These are phyloP conservation scores for Drosophila santomea DNA, from an alignment of 1,140 invertebrate species.

Conservation along the genomic window DNA sequence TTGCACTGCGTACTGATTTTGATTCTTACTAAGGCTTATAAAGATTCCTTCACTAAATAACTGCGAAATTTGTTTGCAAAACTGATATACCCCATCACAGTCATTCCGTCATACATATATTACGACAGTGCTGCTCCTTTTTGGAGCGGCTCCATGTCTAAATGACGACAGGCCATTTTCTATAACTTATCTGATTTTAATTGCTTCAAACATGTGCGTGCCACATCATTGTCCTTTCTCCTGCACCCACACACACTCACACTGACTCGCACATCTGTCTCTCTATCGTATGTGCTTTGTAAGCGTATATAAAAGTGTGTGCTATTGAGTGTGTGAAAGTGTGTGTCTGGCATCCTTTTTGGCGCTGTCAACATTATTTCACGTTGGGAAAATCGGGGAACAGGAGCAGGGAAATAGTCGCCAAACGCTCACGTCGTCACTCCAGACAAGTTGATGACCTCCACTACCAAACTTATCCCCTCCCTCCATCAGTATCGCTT, in stretches of 20 bases:
- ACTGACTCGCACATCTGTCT: conserved; percentile 3
- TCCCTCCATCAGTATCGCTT: not conserved
- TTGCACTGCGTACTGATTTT: not conserved
- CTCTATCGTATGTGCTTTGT: not conserved
- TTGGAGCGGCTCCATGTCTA: conserved; percentile 59
- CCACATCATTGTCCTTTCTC: conserved; percentile 53
- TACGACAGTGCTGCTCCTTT: not conserved
- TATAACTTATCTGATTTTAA: conserved; percentile 83
- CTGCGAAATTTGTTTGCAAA: not conserved
- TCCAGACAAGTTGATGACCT: conserved; percentile 74
- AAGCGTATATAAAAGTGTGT: conserved; percentile 1
- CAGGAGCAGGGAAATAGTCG: conserved; percentile 40
- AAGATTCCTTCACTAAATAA: not conserved
- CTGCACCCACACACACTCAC: not conserved
- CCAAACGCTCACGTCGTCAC: conserved; percentile 50
- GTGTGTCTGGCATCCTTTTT: conserved; percentile 58
- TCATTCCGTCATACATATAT: not conserved
- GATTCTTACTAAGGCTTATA: no score
- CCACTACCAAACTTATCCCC: conserved; percentile 27
- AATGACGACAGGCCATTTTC: conserved; percentile 81
- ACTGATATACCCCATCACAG: not conserved
- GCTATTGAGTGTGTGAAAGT: conserved; percentile 33
- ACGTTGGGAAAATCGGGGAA: conserved; percentile 34
- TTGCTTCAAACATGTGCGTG: conserved; percentile 81
- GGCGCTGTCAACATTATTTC: conserved; percentile 78